These are phyloP conservation scores for Pseudorasbora parva DNA, from an alignment of 2,113 vertebrate species.

Conservation along the genomic window DNA sequence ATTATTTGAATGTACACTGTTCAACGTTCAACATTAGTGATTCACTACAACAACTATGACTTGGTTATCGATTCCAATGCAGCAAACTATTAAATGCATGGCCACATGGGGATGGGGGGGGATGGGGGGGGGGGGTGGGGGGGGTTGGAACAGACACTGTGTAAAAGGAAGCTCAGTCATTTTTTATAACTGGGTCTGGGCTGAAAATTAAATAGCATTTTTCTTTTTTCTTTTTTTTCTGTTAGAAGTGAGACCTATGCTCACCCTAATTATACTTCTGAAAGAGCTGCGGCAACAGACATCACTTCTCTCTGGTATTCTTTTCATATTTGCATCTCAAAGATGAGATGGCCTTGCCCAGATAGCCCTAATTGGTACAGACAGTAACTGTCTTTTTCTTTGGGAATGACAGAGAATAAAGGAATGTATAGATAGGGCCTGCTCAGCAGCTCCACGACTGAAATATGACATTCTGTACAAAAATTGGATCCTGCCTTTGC, in stretches of 20 bases:
- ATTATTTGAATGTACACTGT: too few species aligned
- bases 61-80: constrained; percentile 6
- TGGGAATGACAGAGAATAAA: constrained; percentile 36
- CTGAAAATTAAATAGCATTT: constrained; percentile 13
- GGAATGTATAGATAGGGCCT: constrained; percentile 27
- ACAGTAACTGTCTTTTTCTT: constrained; percentile 38
- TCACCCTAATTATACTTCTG: constrained; percentile 36
- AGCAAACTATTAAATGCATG: constrained; percentile 9
- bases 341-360: constrained; percentile 44
- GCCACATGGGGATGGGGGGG: neutral
- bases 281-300: constrained; percentile 23
- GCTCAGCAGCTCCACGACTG: constrained; percentile 36
- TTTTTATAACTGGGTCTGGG: neutral
- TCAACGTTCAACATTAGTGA: neutral
- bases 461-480: constrained; percentile 54
- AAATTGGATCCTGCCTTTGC: constrained; percentile 50
- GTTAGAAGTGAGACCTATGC: constrained; percentile 6
- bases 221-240: neutral
- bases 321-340: constrained; percentile 47
- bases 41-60: neutral
- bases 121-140: too few species aligned
- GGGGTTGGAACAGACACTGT: neutral
- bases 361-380: constrained; percentile 51
- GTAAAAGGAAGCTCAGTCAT: neutral
- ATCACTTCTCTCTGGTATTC: neutral